A percentile compares a stretch with the other conserved stretches of the same genome.
Evolutionary conservation across 2,113 vertebrate genomes (phyloP).

Genomic region (Ictidomys tridecemlineatus): DNA sequence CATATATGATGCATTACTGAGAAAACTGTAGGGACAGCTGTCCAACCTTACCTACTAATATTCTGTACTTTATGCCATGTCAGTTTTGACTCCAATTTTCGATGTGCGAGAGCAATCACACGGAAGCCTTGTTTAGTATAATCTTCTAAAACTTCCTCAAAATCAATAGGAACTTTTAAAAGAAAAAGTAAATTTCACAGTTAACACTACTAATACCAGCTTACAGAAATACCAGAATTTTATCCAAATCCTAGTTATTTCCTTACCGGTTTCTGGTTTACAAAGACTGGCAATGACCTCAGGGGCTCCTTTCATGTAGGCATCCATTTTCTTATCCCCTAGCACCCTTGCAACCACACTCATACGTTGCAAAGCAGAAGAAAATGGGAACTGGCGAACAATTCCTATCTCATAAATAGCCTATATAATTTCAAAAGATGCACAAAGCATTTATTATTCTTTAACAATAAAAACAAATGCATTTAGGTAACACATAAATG

Average conservation of each 20-base stretch:
- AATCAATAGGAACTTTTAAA: conserved; percentile 93
- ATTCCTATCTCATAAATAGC: conserved; percentile 96
- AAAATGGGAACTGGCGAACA: conserved; percentile 98
- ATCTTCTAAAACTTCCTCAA: conserved; percentile 93
- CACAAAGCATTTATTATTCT: conserved; percentile 34
- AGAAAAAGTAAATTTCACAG: conserved; percentile 47
- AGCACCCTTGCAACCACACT: conserved; percentile 94
- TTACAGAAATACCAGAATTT: not conserved
- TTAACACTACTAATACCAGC: conserved; percentile 23
- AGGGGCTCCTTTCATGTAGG: conserved; percentile 97
- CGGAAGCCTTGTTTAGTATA: conserved; percentile 98
- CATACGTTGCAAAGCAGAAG: conserved; percentile 96
- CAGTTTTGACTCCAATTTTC: conserved; percentile 96
- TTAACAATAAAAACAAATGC: conserved; percentile 37
- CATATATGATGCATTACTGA: not conserved
- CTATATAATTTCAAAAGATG: conserved; percentile 84
- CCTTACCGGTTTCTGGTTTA: conserved; percentile 94
- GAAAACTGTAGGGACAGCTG: not conserved
- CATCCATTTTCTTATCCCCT: conserved; percentile 97
- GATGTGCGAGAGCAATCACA: conserved; percentile 97
- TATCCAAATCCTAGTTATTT: not conserved
- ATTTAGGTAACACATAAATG: conserved; percentile 33
- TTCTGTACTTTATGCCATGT: conserved; percentile 98
- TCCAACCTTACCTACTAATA: conserved; percentile 91
- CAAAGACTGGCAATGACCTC: conserved; percentile 95